Percentiles rank a stretch among this genome's conserved stretches.
phyloP scores from a whole-genome alignment of 2,888 invertebrate genomes.

The Andrena bicolor region DNA sequence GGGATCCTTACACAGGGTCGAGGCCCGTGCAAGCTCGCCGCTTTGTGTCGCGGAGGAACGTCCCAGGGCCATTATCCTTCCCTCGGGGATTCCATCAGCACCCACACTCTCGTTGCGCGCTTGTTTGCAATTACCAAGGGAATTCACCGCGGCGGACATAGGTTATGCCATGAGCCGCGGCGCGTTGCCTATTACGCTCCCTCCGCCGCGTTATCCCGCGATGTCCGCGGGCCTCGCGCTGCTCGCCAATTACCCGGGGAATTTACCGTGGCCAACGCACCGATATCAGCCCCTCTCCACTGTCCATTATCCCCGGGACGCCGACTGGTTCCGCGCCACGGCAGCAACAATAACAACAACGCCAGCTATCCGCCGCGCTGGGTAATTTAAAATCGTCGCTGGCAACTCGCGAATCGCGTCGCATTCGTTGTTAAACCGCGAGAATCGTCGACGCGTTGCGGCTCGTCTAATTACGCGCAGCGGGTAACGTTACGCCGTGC shows the following conservation, averaged over 20 bases:
- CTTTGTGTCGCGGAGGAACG: slow-evolving; percentile 37
- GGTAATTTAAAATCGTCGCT: slow-evolving; percentile 29
- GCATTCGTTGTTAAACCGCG: slow-evolving; percentile 5
- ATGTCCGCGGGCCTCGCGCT: slow-evolving; percentile 38
- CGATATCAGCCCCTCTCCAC: slow-evolving; percentile 64
- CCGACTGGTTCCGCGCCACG: not conserved
- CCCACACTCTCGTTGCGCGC: slow-evolving; percentile 56
- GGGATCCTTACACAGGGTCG: not conserved
- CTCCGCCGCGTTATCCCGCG: slow-evolving; percentile 61
- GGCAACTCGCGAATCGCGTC: not conserved
- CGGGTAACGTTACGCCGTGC: not conserved
- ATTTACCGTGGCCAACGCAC: slow-evolving; percentile 72
- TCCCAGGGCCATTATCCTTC: slow-evolving; percentile 56
- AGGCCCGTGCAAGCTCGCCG: slow-evolving; percentile 6
- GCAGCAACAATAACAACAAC: slow-evolving; percentile 15
- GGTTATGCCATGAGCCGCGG: slow-evolving; percentile 42
- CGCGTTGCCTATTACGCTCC: slow-evolving; percentile 59
- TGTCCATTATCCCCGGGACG: slow-evolving; percentile 65
- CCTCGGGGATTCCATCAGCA: slow-evolving; percentile 70
- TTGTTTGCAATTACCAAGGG: slow-evolving; percentile 66
- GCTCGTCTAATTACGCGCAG: not conserved
- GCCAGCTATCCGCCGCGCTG: slow-evolving; percentile 23
- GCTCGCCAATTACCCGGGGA: slow-evolving; percentile 68
- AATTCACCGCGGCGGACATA: slow-evolving; percentile 64
- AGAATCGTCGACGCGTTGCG: not conserved